Base-by-base conservation (phyloP, 2,113 vertebrate species). In the Microcebus murinus region DNA sequence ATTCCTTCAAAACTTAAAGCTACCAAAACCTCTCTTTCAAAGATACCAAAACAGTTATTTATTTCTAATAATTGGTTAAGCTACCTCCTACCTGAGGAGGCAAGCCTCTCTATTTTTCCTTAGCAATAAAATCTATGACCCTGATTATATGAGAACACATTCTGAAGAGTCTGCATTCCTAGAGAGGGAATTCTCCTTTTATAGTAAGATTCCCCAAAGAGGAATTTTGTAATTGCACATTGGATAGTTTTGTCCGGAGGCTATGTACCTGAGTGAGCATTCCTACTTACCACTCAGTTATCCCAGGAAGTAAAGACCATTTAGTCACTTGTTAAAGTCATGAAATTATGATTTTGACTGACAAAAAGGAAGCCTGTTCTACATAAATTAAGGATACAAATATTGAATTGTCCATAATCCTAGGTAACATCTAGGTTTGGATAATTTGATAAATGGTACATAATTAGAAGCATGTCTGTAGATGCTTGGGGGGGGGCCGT, bases 1-100 rank as follows among this genome's bases (percentile, higher is more conserved):
- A 57, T 80, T 86, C 23, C 50, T 94, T 91, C n/a, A 57, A n/a
- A 50, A 81, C 94, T 96, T 88, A 93, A 81, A 68, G 67, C 34
- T 31, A 50, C 3, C 3, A 80, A 90, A 87, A 83, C 50, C 31
- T 2, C 50, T 42, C 9, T 93, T 91, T 91, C 57, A 92, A 85
- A 65, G 42, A 42, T 39, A 42, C 3, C 10, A 86, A 94, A 83
- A 65, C 20, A 95, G 20, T 45, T 83, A 21, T 84, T 93, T 82
- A 34, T 87, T 96, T 90, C 21, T 67, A 92, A 86, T 92, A 65
- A 87, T 91, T 81, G 39, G 15, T 50, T 74, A 87, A 87, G 2
- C 4, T 39, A 89, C 34, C 21, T 42, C 23, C 94, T 83, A 65
- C 25, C 3, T 36, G 36, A 86, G 90, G 39, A 96, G 27, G 39